phyloP scores from a whole-genome alignment of 2,797 vertebrate species.

The Microctenopoma steveboyesi region DNA sequence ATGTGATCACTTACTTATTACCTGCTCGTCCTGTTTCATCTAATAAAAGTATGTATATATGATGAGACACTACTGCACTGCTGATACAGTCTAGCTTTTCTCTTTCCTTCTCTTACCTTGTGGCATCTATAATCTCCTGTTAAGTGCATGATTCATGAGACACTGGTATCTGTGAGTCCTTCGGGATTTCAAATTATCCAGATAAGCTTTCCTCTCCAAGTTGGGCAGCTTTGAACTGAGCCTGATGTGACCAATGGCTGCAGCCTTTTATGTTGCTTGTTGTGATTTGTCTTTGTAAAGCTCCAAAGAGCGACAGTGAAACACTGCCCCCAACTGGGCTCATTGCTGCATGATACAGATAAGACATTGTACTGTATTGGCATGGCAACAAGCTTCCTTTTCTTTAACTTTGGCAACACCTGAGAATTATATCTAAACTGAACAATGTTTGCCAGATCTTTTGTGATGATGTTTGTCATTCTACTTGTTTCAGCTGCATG shows the following conservation, averaged over 20 bases:
- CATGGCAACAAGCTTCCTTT: conserved; percentile 41
- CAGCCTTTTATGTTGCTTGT: conserved; percentile 40
- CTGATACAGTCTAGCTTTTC: conserved; percentile 21
- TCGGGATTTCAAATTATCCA: conserved; percentile 56
- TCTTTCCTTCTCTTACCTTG: conserved; percentile 29
- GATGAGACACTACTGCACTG: conserved; percentile 12
- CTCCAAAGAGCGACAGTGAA: conserved; percentile 37
- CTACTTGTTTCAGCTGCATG: no score
- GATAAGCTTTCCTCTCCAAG: conserved; percentile 59
- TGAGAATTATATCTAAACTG: conserved; percentile 32
- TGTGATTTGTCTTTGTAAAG: conserved; percentile 19
- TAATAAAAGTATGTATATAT: conserved; percentile 20
- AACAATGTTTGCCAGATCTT: conserved; percentile 6
- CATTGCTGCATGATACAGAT: not conserved
- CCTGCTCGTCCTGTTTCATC: conserved; percentile 7
- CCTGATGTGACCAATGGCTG: conserved; percentile 58
- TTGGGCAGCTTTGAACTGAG: conserved; percentile 55
- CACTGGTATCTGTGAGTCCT: conserved; percentile 52
- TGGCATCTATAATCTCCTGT: conserved; percentile 53
- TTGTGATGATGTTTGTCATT: conserved; percentile 15
- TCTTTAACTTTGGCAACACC: conserved; percentile 13
- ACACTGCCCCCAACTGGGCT: conserved; percentile 78
- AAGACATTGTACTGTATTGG: conserved; percentile 20
- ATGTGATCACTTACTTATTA: conserved; percentile 3
- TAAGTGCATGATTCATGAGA: conserved; percentile 61